Conservation (phyloP, 2,888 invertebrate species). For the Biston betularia region DNA sequence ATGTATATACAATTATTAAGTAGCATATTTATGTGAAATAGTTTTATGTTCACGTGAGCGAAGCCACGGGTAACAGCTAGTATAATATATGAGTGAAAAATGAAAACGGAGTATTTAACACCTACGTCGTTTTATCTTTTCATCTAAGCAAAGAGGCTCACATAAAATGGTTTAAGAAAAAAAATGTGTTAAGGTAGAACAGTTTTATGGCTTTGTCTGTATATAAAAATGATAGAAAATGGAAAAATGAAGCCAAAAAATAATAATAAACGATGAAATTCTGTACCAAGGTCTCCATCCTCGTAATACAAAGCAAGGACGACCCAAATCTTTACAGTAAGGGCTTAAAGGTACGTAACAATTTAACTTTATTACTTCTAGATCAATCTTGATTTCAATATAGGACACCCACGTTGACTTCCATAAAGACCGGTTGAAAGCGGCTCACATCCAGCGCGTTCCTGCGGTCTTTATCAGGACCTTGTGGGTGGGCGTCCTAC, state of each 20-base stretch:
- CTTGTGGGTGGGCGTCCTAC: too few species aligned
- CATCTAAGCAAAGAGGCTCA: background rate
- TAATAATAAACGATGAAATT: slow-evolving; percentile 31
- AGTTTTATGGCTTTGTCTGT: slow-evolving; percentile 25
- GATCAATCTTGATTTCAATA: background rate
- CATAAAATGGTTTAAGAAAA: background rate
- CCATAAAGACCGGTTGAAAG: too few species aligned
- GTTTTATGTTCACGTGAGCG: too few species aligned
- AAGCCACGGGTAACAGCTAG: too few species aligned
- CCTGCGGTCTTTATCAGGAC: too few species aligned
- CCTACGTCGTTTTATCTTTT: too few species aligned
- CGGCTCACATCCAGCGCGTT: too few species aligned
- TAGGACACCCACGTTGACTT: too few species aligned
- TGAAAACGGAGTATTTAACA: too few species aligned
- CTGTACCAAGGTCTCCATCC: slow-evolving; percentile 29
- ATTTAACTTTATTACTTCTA: background rate
- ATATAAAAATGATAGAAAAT: slow-evolving; percentile 26
- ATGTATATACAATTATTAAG: too few species aligned
- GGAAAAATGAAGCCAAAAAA: slow-evolving; percentile 20
- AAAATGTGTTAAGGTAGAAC: background rate
- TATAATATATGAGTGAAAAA: too few species aligned
- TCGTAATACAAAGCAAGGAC: slow-evolving; percentile 21
- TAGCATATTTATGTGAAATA: too few species aligned
- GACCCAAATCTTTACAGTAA: slow-evolving; percentile 7
- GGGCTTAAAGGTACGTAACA: background rate